These are phyloP conservation scores for Myopa testacea DNA, from an alignment of 2,888 invertebrate genomes.

Conservation along the genomic window DNA sequence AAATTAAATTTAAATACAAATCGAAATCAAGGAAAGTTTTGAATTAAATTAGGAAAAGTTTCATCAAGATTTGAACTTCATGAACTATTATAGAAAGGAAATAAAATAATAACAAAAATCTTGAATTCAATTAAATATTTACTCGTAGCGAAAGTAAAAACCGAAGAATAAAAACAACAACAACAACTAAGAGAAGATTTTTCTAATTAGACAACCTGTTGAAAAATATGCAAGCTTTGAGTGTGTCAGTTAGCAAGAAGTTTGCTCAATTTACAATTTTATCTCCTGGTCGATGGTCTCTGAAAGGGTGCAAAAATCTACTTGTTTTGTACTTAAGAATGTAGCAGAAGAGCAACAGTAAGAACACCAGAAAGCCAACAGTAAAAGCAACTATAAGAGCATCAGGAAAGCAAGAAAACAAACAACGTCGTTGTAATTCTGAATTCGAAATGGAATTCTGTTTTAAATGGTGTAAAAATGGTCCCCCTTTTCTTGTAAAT, in stretches of 20 bases:
- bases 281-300: neutral
- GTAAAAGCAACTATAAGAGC: neutral
- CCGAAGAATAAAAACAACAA: neutral
- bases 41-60: no score
- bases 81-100: no score
- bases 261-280: neutral
- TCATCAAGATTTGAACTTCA: no score
- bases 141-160: neutral
- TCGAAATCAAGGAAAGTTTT: no score
- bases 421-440: no score
- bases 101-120: no score
- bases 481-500: neutral
- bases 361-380: neutral
- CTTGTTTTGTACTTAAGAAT: no score
- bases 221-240: neutral
- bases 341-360: neutral
- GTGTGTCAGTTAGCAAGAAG: neutral
- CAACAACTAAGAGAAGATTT: neutral
- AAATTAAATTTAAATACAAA: no score
- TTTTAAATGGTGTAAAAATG: neutral
- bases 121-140: no score
- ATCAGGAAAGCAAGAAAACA: no score
- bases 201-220: constrained; percentile 8
- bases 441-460: no score
- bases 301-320: neutral